Conservation (phyloP, 2,113 vertebrate species). For the Scomber colias region DNA sequence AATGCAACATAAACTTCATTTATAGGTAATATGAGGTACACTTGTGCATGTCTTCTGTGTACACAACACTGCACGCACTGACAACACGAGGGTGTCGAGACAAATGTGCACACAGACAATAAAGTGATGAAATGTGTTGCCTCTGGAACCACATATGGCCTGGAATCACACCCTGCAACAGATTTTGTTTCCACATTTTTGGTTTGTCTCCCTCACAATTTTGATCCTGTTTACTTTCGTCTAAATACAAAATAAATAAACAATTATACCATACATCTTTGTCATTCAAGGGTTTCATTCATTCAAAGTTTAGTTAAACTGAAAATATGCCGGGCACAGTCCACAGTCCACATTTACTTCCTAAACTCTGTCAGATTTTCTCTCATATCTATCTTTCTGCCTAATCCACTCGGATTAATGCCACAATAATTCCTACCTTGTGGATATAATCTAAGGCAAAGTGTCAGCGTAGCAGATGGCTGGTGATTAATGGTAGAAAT, state of each 20-base stretch:
- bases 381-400: conserved; percentile 52
- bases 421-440: conserved; percentile 69
- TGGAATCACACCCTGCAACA: not conserved
- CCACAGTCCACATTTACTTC: conserved; percentile 1
- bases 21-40: not conserved
- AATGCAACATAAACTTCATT: not conserved
- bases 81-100: not conserved
- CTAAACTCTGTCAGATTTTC: conserved; percentile 55
- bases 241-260: not conserved
- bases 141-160: not conserved
- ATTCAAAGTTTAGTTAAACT: not conserved
- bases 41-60: not conserved
- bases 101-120: conserved; percentile 4
- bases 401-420: conserved; percentile 81
- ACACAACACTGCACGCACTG: not conserved
- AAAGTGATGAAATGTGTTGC: not conserved
- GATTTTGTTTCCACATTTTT: conserved; percentile 13
- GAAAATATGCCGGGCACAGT: conserved; percentile 6
- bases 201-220: not conserved
- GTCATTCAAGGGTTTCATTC: not conserved
- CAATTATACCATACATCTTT: not conserved
- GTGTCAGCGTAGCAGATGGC: conserved; percentile 77
- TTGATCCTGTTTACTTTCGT: not conserved
- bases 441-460: conserved; percentile 70
- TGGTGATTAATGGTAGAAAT: conserved; percentile 56